These are phyloP conservation scores for Dendrolimus punctatus DNA, from an alignment of 1,140 invertebrate genomes.

Conservation along the genomic window DNA sequence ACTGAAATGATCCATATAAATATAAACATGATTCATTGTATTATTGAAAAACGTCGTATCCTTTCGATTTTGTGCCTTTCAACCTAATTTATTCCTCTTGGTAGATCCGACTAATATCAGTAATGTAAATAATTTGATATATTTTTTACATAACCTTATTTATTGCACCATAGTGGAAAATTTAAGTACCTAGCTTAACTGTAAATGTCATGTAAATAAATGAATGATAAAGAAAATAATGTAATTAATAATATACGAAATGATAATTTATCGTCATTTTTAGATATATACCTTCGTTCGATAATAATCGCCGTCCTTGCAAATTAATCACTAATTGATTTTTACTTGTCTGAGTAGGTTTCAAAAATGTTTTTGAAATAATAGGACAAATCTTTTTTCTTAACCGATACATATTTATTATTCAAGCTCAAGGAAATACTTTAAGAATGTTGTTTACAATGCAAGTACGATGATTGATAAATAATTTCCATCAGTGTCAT, in stretches of 20 bases:
- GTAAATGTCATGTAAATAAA: background rate
- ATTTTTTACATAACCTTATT: no score
- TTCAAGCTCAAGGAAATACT: conserved; percentile 5
- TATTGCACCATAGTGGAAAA: no score
- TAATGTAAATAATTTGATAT: no score
- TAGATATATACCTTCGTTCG: conserved; percentile 35
- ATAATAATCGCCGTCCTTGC: conserved; percentile 31
- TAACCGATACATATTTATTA: conserved; percentile 50
- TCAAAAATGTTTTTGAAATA: conserved; percentile 28
- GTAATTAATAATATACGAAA: background rate
- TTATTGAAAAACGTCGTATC: no score
- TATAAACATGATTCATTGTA: no score
- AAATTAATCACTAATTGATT: conserved; percentile 29
- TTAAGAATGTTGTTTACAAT: background rate
- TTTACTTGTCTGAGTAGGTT: conserved; percentile 26
- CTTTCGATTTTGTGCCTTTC: no score
- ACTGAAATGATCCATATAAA: no score
- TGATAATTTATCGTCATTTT: background rate
- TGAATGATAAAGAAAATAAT: background rate
- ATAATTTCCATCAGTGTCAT: no score
- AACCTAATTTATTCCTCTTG: no score
- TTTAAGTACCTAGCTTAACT: no score
- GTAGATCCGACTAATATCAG: no score
- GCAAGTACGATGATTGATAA: no score
- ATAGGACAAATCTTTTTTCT: conserved; percentile 37